Conservation (phyloP, 2,113 vertebrate genomes). For the Eubucco bourcierii region DNA sequence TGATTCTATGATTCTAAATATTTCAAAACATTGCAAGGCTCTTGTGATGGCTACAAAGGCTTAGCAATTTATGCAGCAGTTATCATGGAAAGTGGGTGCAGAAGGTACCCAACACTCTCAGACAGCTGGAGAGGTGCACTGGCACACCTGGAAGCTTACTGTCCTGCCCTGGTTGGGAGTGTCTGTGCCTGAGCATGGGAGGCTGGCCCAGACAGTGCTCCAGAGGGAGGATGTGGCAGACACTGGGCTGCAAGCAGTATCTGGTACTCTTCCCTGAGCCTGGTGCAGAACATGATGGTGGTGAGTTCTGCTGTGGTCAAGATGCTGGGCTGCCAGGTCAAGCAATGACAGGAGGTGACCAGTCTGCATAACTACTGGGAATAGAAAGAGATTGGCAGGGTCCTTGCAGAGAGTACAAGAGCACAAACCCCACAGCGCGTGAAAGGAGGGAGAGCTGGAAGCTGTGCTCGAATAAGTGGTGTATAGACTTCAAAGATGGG, state of each 20-base stretch:
- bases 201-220: not conserved
- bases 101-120: not conserved
- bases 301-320: not conserved
- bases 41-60: not conserved
- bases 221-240: not conserved
- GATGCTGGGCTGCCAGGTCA: not conserved
- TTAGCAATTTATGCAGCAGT: not conserved
- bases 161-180: not conserved
- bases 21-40: not conserved
- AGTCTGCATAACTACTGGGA: not conserved
- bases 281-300: not conserved
- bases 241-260: not conserved
- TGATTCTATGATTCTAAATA: too few species aligned
- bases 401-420: not conserved
- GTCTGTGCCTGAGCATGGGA: accelerated
- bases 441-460: not conserved
- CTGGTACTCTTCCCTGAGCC: not conserved
- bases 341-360: not conserved
- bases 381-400: not conserved
- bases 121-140: not conserved
- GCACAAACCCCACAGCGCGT: not conserved
- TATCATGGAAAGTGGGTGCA: not conserved
- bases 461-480: not conserved
- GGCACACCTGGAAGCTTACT: not conserved
- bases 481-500: not conserved